Evolutionary conservation across 2,113 vertebrate genomes (phyloP), one percentile per base, ranked within the genome.

Genomic region (Rhadina sibilatrix): DNA sequence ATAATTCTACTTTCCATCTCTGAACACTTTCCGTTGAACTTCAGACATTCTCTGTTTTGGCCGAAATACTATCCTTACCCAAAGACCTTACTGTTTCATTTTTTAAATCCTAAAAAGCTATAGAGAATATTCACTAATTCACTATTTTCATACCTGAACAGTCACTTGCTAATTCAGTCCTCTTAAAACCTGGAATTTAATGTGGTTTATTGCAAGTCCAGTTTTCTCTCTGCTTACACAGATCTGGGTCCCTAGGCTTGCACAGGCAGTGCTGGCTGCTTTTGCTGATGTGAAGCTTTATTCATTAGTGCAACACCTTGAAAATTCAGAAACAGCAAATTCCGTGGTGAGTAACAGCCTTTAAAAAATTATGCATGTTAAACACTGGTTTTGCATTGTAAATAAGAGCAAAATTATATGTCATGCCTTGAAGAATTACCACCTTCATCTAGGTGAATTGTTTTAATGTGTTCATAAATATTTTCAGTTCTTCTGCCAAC

Each of bases 201-300:
- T 35, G 33, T 69, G 23, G 23, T 52, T 54, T 85, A 10, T 40
- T 71, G 19, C 16, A 65, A 89, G 30, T 78, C 38, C 38, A 37
- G 17, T 68, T 78, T 80, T 81, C 57, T 85, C 76, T 87, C 53
- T 83, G 20, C 59, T 76, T 44, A 37, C 90, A 42, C 94, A 99
- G 99, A 98, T 99, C 91, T 99, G 99, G 98, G 95, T 98, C 35
- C 99, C 99, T 44, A 98, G 99, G 79, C 89, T 99, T 42, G 75
- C 94, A 66, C 99, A 99, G 65, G 98, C 98, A 1, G 92, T 99
- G 60, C 97, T 99, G 31, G 98, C 99, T 72, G 98, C 98, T 15
- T 94, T 98, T 68, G 99, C 99, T 21, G 99, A 99, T 40, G 90
- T 99, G 10, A 99, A 97, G 93, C 98, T 99, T 59, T 99, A 99